Evolutionary conservation across 2,888 invertebrate genomes (phyloP), one percentile per base, ranked within the genome.

Genomic region (Mythimna pallens): DNA sequence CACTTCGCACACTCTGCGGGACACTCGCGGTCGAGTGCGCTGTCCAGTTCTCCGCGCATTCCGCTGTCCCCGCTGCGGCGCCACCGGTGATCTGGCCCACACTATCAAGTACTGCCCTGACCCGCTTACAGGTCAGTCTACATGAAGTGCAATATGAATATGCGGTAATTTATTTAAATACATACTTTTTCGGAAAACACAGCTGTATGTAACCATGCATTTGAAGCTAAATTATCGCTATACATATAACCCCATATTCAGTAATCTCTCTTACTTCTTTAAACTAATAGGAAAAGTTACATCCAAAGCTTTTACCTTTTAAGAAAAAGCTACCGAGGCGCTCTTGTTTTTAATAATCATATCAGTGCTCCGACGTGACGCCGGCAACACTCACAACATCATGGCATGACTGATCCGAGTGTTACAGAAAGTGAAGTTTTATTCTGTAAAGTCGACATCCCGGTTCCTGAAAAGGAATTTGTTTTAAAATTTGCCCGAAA

Each of bases 31-130:
- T 0, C 96, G 97, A 1, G 97, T 98, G 55, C 90, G 93, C 20
- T 98, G 98, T 86, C 98, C 98, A 0, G 97, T 98, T 77, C 93
- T 98, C 70, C 96, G 98, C 59, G 97, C 96, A 20, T 98, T 89
- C 87, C 91, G 89, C 70, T 98, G 98, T 88, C 98, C 97, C 4
- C 97, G 97, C 58, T 98, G 98, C 84, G 96, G 97, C 7, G 97
- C 97, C 57, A 97, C 97, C 34, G 98, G 98, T 8, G 98, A 98
- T 87, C 91, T 92, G 22, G 98, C 98, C 0, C 98, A 98, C 89
- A 98, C 98, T 2, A 94, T 98, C 79, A 98, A 98, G 86, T 98
- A 98, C 91, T 98, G 98, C 87, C 98, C 97, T 0, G 89, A 91
- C 70, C 73, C 71, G 14, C 85, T 89, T 47, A 79, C 76, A 67